Percentiles rank a stretch among this genome's conserved stretches.
These are phyloP conservation scores for Sipunculus nudus DNA, from an alignment of 2,888 invertebrate species.

Conservation along the genomic window DNA sequence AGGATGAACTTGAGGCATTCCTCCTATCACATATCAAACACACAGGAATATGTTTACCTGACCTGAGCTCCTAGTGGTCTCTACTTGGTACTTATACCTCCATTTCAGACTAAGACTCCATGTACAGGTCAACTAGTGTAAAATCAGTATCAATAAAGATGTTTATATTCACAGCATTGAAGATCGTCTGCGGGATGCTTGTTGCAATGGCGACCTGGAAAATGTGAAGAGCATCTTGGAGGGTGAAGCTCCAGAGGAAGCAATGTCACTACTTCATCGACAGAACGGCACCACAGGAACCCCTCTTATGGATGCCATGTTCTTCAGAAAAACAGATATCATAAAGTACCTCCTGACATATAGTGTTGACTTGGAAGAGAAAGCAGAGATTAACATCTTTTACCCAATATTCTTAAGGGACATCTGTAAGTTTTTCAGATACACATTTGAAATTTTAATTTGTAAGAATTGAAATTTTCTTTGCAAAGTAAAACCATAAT, in stretches of 20 bases:
- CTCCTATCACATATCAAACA: too few relatives aligned
- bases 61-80: too few relatives aligned
- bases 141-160: too few relatives aligned
- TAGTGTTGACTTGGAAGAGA: conserved; percentile 19
- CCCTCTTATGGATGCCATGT: conserved; percentile 27
- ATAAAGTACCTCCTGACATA: conserved; percentile 10
- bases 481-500: too few relatives aligned
- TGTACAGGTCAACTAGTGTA: too few relatives aligned
- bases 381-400: conserved; percentile 26
- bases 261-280: conserved; percentile 6
- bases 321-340: conserved; percentile 3
- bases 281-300: conserved; percentile 19
- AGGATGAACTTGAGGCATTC: too few relatives aligned
- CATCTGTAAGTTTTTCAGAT: conserved; percentile 16
- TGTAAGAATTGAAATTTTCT: not conserved
- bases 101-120: too few relatives aligned
- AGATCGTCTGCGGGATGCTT: conserved; percentile 28
- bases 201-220: conserved; percentile 19
- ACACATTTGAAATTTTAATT: not conserved
- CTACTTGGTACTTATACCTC: too few relatives aligned
- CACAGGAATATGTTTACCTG: too few relatives aligned
- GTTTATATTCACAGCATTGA: conserved; percentile 11
- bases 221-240: conserved; percentile 10
- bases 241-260: not conserved
- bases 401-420: conserved; percentile 29